These are phyloP conservation scores for Scaptomyza flava DNA, from an alignment of 2,888 invertebrate genomes.

Conservation along the genomic window DNA sequence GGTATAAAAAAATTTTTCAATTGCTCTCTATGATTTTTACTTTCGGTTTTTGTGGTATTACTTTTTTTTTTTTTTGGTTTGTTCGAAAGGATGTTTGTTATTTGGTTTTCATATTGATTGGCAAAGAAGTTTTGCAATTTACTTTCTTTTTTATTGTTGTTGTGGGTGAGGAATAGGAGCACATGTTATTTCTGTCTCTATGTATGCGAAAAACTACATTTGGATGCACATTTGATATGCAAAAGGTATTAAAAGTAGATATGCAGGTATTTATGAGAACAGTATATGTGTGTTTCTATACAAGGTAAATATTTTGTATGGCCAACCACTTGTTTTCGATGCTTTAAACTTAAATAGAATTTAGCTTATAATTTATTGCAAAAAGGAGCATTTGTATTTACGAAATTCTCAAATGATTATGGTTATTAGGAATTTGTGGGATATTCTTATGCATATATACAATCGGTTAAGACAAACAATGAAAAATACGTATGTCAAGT, in stretches of 20 bases:
- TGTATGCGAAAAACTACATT: slow-evolving; percentile 40
- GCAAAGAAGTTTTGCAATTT: slow-evolving; percentile 28
- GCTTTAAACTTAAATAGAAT: slow-evolving; percentile 6
- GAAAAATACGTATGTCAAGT: slow-evolving; percentile 33
- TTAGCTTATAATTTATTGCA: slow-evolving; percentile 14
- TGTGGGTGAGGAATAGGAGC: slow-evolving; percentile 35
- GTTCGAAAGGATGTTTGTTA: slow-evolving; percentile 21
- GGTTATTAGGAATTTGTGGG: slow-evolving; percentile 33
- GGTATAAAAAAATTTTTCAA: slow-evolving; percentile 63
- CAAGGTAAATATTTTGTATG: slow-evolving; percentile 36
- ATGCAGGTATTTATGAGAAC: slow-evolving; percentile 16
- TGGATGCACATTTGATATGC: slow-evolving; percentile 48
- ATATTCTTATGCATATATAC: slow-evolving; percentile 33
- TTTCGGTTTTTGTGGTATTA: slow-evolving; percentile 29
- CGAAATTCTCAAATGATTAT: slow-evolving; percentile 51
- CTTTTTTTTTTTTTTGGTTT: slow-evolving; percentile 13
- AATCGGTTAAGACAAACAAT: slow-evolving; percentile 26
- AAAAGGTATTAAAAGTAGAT: slow-evolving; percentile 35
- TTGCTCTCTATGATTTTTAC: slow-evolving; percentile 52
- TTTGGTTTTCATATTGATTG: slow-evolving; percentile 39
- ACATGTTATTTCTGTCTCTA: slow-evolving; percentile 44
- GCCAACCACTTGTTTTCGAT: slow-evolving; percentile 55
- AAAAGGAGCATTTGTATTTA: slow-evolving; percentile 31
- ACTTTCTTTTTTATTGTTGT: slow-evolving; percentile 8
- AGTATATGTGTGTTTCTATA: slow-evolving; percentile 27